Evolutionary conservation across 2,113 vertebrate genomes (phyloP), one percentile per base, ranked within the genome.

Genomic region (Ceratotherium simum): DNA sequence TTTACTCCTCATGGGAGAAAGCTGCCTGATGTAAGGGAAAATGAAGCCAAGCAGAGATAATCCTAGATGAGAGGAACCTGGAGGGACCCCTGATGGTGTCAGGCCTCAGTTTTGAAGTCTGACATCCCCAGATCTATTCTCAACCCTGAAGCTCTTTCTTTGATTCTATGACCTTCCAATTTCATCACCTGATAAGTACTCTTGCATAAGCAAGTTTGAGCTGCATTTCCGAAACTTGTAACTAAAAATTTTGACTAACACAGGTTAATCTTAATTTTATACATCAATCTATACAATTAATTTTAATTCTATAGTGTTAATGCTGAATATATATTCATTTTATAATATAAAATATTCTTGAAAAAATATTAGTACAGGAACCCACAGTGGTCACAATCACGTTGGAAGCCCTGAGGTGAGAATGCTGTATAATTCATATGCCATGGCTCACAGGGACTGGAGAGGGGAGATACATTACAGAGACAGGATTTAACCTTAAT

Each of bases 161-260:
- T 95, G 33, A 29, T 9, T 72, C 12, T 69, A 10, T 14, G 4
- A 60, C 11, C 42, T 62, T 42, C 7, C 31, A 81, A 29, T 46
- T 89, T 82, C 42, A 89, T 70, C n/a, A 46, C 18, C 21, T 46
- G 7, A 62, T 8, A 80, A 64, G 80, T 18, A 82, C 1, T 3
- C 9, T 82, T 60, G 16, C 2, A 39, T 42, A 31, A 42, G 16
- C 9, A 93, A 31, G 1, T 46, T 33, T 33, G 25, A 70, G 10
- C 13, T 79, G 48, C 18, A 83, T 54, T 90, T 67, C 73, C 69
- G 25, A 2, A 87, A 93, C 9, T 69, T 70, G 42, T 36, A 75
- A 83, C 64, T 64, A 60, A 95, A 11, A 85, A 16, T 79, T 64
- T 81, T 81, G 91, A 54, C 13, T 81, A 90, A 70, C n/a, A 58